Percentiles rank a stretch among this genome's conserved stretches.
Evolutionary conservation across 2,113 vertebrate species (phyloP).

Genomic region (Cranoglanis bouderius): DNA sequence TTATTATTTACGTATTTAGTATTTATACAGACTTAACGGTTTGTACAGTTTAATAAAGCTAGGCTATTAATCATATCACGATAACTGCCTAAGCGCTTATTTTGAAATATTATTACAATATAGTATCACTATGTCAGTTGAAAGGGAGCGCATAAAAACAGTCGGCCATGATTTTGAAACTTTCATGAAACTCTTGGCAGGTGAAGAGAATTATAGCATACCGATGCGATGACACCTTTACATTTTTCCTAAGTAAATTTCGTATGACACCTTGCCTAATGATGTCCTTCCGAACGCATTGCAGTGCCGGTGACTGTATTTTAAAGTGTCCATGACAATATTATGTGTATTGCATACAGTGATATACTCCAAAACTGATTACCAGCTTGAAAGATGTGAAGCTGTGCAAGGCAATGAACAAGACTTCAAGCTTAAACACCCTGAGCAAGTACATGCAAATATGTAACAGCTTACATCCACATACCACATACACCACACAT

Average conservation of each 20-base stretch:
- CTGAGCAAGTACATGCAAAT: not conserved
- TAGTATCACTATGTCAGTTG: not conserved
- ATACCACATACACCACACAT: not conserved
- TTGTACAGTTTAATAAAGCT: not conserved
- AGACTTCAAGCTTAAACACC: not conserved
- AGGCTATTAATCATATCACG: not conserved
- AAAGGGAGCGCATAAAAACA: not conserved
- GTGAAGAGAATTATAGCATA: too few relatives aligned
- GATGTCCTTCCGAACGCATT: not conserved
- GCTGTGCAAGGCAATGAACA: not conserved
- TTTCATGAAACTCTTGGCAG: not conserved
- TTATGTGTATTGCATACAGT: not conserved
- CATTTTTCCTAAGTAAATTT: not conserved
- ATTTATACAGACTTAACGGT: not conserved
- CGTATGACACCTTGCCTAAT: not conserved
- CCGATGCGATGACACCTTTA: too few relatives aligned
- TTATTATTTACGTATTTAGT: not conserved
- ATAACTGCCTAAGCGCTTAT: not conserved
- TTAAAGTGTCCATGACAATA: not conserved
- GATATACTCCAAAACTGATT: constrained; percentile 2
- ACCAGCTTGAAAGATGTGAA: not conserved
- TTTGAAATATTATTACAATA: not conserved
- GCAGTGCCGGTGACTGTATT: not conserved
- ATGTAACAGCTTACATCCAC: constrained; percentile 17
- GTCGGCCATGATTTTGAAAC: not conserved